A percentile compares a stretch with the other conserved stretches of the same genome.
Evolutionary conservation across 1,140 invertebrate genomes (phyloP).

Genomic region (Ectropis grisescens): DNA sequence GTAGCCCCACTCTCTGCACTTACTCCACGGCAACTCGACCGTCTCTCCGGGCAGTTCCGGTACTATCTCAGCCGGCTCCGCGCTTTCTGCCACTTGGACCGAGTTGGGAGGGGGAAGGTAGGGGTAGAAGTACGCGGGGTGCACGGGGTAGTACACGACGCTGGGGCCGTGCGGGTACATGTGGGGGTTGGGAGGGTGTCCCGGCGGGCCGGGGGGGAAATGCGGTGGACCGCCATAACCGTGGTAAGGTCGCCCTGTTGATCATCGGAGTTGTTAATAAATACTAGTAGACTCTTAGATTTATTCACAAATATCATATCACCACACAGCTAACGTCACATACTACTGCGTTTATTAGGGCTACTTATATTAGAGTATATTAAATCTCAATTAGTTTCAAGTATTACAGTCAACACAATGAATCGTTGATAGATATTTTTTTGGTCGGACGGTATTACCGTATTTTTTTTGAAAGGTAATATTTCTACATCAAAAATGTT

Average conservation of each 20-base stretch:
- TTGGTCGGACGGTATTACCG: too few species aligned
- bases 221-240: slow-evolving; percentile 36
- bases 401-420: too few species aligned
- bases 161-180: slow-evolving; percentile 29
- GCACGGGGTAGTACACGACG: slow-evolving; percentile 42
- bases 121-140: slow-evolving; percentile 55
- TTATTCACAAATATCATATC: too few species aligned
- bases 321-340: too few species aligned
- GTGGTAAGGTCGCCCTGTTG: slow-evolving; percentile 47
- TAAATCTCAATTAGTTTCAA: too few species aligned
- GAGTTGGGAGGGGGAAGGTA: slow-evolving; percentile 16
- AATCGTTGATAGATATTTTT: too few species aligned
- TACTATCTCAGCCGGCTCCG: slow-evolving; percentile 24
- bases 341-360: too few species aligned
- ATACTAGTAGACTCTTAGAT: too few species aligned
- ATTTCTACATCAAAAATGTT: too few species aligned
- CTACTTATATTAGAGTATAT: too few species aligned
- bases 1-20: slow-evolving; percentile 25
- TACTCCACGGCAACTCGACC: slow-evolving; percentile 61
- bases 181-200: slow-evolving; percentile 21
- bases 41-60: slow-evolving; percentile 53
- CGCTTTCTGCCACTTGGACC: slow-evolving; percentile 24
- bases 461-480: too few species aligned
- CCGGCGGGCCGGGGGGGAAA: slow-evolving; percentile 26
- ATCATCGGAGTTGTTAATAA: too few species aligned